Conservation (phyloP, 2,888 invertebrate species). For the Anticlea derivata region DNA sequence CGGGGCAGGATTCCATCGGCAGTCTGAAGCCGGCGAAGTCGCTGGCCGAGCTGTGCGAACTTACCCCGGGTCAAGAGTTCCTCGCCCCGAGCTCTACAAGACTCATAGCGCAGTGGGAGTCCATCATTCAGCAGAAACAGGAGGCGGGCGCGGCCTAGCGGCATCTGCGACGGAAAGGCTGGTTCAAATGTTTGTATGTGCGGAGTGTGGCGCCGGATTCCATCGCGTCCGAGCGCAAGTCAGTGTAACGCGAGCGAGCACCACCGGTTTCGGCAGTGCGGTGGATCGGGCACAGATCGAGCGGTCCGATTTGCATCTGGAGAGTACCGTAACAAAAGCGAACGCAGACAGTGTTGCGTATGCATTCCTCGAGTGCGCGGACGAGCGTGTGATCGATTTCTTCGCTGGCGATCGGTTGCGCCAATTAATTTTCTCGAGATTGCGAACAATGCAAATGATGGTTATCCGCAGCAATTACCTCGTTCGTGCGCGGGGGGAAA, state of each 20-base stretch:
- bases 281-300: constrained; percentile 23
- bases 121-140: constrained; percentile 87
- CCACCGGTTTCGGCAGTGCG: constrained; percentile 35
- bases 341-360: constrained; percentile 40
- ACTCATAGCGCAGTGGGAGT: constrained; percentile 92
- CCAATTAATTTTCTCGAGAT: constrained; percentile 77
- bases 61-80: constrained; percentile 85
- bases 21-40: constrained; percentile 87
- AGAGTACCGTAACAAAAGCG: constrained; percentile 39
- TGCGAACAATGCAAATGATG: constrained; percentile 78
- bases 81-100: constrained; percentile 87
- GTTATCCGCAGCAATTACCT: constrained; percentile 72
- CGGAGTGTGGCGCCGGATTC: constrained; percentile 45
- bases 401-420: constrained; percentile 58
- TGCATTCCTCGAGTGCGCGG: constrained; percentile 39
- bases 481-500: constrained; percentile 69
- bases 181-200: constrained; percentile 51
- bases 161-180: constrained; percentile 37
- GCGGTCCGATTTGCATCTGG: constrained; percentile 35
- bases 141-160: constrained; percentile 80
- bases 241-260: constrained; percentile 34
- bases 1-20: constrained; percentile 72
- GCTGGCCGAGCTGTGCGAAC: constrained; percentile 87
- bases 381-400: constrained; percentile 57
- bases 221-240: constrained; percentile 38